Conservation (phyloP, 2,113 vertebrate genomes). For the Varanus salvator region DNA sequence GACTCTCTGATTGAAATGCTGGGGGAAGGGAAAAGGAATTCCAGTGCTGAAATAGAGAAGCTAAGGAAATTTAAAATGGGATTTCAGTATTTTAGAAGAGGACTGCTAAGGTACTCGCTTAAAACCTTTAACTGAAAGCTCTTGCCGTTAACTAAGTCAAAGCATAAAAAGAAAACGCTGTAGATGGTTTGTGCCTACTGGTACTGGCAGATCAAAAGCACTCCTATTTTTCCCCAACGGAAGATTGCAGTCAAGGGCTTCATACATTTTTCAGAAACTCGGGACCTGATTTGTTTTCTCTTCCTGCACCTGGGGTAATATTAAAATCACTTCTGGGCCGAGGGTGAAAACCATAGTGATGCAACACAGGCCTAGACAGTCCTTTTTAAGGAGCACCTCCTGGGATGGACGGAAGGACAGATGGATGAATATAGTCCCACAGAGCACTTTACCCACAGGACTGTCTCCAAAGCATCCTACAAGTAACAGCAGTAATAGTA, state of each 20-base stretch:
- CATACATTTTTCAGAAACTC: background rate
- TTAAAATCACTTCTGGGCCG: background rate
- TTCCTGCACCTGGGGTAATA: background rate
- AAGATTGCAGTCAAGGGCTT: background rate
- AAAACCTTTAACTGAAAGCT: background rate
- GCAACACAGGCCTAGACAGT: background rate
- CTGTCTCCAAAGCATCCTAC: background rate
- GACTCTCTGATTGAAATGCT: background rate
- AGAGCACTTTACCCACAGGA: background rate
- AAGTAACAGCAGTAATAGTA: too few relatives aligned
- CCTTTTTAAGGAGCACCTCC: background rate
- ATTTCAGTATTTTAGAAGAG: background rate
- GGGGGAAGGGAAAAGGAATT: background rate
- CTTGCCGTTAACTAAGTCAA: background rate
- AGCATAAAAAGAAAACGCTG: background rate
- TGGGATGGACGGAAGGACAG: background rate
- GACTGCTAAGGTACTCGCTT: background rate
- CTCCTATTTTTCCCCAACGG: background rate
- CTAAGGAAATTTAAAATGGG: background rate
- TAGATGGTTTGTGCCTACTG: background rate
- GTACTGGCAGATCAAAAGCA: constrained; percentile 6
- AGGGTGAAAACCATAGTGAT: background rate
- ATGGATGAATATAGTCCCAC: background rate
- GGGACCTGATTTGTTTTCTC: background rate
- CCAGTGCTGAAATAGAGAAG: background rate